Evolutionary conservation across 2,797 vertebrate species (phyloP).

Genomic region (Decapterus maruadsi): DNA sequence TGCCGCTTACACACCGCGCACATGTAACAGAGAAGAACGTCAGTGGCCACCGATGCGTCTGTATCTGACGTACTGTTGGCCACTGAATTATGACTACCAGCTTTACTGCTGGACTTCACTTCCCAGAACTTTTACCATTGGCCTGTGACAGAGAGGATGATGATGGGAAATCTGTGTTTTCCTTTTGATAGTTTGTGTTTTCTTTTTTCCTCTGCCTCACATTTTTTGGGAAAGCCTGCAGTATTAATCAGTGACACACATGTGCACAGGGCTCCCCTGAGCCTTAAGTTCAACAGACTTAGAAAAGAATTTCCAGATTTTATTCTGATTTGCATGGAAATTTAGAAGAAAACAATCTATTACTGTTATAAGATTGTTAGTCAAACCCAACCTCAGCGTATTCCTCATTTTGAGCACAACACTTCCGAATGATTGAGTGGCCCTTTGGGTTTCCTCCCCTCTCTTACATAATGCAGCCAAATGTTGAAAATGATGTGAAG

Average conservation of each 20-base stretch:
- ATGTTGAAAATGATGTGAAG: conserved; percentile 33
- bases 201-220: conserved; percentile 72
- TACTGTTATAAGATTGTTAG: conserved; percentile 39
- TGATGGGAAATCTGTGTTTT: conserved; percentile 81
- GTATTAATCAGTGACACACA: conserved; percentile 78
- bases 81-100: conserved; percentile 49
- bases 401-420: conserved; percentile 19
- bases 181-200: conserved; percentile 77
- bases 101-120: conserved; percentile 35
- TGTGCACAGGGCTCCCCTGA: conserved; percentile 64
- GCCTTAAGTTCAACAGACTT: conserved; percentile 68
- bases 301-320: conserved; percentile 75
- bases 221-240: conserved; percentile 76
- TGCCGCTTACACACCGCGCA: neutral
- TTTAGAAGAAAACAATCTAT: conserved; percentile 59
- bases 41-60: conserved; percentile 31
- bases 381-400: conserved; percentile 31
- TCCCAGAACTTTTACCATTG: conserved; percentile 69
- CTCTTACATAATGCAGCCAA: conserved; percentile 26
- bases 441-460: conserved; percentile 36
- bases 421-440: conserved; percentile 27
- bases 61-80: conserved; percentile 30
- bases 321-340: conserved; percentile 61
- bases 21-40: conserved; percentile 23
- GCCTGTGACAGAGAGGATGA: conserved; percentile 50